Conservation (phyloP, 2,888 invertebrate species). For the Hyposoter dolosus region DNA sequence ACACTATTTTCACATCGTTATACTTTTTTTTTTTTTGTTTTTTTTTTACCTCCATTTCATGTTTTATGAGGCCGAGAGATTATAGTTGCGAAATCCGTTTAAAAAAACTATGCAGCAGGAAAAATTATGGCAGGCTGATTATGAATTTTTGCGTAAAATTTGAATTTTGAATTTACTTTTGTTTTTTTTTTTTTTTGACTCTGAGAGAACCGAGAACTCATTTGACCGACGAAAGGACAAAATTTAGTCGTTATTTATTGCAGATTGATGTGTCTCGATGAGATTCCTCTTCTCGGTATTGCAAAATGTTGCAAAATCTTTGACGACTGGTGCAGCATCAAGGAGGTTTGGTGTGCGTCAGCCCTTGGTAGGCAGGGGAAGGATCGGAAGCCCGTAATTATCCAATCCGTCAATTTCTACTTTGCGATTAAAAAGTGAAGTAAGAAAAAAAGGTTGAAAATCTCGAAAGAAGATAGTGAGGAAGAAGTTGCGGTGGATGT, state of each 20-base stretch:
- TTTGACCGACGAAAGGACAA: not conserved
- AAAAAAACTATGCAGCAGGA: too few species aligned
- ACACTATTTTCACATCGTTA: conserved; percentile 38
- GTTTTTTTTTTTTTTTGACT: too few species aligned
- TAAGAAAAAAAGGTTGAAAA: conserved; percentile 13
- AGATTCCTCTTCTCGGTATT: conserved; percentile 10
- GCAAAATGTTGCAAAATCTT: not conserved
- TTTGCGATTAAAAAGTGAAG: conserved; percentile 37
- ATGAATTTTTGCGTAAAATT: not conserved
- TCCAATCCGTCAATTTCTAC: conserved; percentile 73
- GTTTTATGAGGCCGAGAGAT: conserved; percentile 23
- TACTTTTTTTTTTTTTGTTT: not conserved
- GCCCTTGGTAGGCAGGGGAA: conserved; percentile 37
- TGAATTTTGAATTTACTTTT: too few species aligned
- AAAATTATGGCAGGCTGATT: too few species aligned
- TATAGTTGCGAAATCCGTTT: not conserved
- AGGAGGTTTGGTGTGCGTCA: not conserved
- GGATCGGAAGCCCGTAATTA: conserved; percentile 71
- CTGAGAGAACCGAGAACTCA: too few species aligned
- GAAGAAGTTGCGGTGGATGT: conserved; percentile 17
- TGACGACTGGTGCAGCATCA: conserved; percentile 9
- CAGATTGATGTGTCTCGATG: conserved; percentile 5
- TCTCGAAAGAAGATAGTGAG: conserved; percentile 10
- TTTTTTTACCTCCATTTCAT: not conserved
- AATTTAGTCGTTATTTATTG: not conserved